A percentile compares a stretch with the other conserved stretches of the same genome.
phyloP scores from a whole-genome alignment of 2,797 vertebrate genomes.

The Carapus acus region DNA sequence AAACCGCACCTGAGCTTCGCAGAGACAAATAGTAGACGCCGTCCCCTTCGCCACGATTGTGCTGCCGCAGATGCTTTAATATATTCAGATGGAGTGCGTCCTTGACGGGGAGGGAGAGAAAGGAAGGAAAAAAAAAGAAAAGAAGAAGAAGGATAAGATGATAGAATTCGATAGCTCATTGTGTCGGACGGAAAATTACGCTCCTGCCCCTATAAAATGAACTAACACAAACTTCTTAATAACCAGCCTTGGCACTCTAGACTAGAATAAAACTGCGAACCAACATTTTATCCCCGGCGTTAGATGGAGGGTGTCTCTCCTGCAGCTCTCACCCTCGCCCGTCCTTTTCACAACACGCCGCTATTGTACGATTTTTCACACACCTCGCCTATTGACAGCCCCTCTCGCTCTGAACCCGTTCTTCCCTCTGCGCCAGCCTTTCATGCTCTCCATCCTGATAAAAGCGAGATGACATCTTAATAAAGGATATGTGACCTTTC shows the following conservation, averaged over 20 bases:
- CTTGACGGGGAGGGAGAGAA: no score
- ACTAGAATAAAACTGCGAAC: background rate
- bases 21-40: slow-evolving; percentile 51
- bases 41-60: slow-evolving; percentile 29
- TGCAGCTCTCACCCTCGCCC: slow-evolving; percentile 17
- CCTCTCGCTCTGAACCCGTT: slow-evolving; percentile 5
- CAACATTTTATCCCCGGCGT: slow-evolving; percentile 11
- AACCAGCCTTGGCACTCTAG: background rate
- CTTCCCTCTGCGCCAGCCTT: slow-evolving; percentile 28
- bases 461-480: slow-evolving; percentile 47
- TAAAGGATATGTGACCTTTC: slow-evolving; percentile 48
- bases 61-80: slow-evolving; percentile 26
- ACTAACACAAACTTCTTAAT: slow-evolving; percentile 7
- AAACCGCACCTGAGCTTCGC: slow-evolving; percentile 28
- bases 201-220: background rate
- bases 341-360: slow-evolving; percentile 20
- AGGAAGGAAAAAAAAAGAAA: no score
- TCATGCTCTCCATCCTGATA: slow-evolving; percentile 43
- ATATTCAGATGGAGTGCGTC: slow-evolving; percentile 6
- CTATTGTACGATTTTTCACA: slow-evolving; percentile 33
- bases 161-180: no score
- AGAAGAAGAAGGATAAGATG: no score
- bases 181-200: background rate
- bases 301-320: slow-evolving; percentile 17
- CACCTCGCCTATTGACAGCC: slow-evolving; percentile 13